Evolutionary conservation across 2,888 invertebrate genomes (phyloP).

Genomic region (Stictocephala bisonia): DNA sequence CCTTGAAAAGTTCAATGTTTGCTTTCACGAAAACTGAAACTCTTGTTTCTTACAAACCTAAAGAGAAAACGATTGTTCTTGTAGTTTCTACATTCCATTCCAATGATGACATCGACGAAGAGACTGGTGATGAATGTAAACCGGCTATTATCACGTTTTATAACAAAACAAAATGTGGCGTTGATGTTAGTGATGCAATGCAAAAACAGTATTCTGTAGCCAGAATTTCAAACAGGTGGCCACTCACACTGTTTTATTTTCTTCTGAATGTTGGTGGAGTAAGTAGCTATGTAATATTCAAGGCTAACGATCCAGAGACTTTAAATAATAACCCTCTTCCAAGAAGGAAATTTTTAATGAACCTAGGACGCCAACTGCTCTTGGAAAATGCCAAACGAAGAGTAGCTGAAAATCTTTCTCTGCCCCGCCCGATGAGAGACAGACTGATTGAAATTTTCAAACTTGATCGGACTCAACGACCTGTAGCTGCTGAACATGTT

Average conservation of each 20-base stretch:
- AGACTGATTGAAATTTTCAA: conserved; percentile 33
- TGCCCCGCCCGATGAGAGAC: conserved; percentile 2
- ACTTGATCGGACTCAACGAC: not conserved
- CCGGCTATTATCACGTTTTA: conserved; percentile 42
- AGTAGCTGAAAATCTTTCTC: not conserved
- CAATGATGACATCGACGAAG: conserved; percentile 24
- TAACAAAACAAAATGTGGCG: conserved; percentile 34
- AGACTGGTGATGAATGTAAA: conserved; percentile 29
- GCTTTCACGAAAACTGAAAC: conserved; percentile 3
- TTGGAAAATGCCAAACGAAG: conserved; percentile 7
- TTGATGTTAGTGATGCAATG: conserved; percentile 39
- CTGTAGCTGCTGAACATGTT: conserved; percentile 4
- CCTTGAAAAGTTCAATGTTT: too few relatives aligned
- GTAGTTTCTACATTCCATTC: not conserved
- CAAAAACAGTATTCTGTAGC: conserved; percentile 30
- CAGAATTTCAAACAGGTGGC: conserved; percentile 31
- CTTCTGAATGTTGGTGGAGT: conserved; percentile 22
- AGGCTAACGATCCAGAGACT: conserved; percentile 24
- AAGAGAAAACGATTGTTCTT: conserved; percentile 12
- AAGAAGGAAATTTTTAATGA: conserved; percentile 20
- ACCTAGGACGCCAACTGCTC: conserved; percentile 8
- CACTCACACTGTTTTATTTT: conserved; percentile 25
- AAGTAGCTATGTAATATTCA: conserved; percentile 19
- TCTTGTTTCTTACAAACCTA: conserved; percentile 6
- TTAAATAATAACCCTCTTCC: not conserved